Percentiles rank a stretch among this genome's conserved stretches.
phyloP scores from a whole-genome alignment of 1,140 invertebrate species.

The Philopotamus ludificatus region DNA sequence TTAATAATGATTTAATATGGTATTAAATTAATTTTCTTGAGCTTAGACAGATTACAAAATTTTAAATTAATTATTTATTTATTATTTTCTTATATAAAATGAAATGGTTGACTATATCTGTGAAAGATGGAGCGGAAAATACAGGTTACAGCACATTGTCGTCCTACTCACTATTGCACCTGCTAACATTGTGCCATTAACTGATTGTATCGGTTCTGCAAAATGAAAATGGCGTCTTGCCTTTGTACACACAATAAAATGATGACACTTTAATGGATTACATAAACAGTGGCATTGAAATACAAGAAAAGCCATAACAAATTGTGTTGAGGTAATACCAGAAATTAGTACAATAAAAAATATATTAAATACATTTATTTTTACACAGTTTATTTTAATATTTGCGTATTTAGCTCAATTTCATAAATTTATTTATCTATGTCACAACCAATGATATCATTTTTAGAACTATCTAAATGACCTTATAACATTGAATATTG shows the following conservation, averaged over 20 bases:
- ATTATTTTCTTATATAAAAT: too few species aligned
- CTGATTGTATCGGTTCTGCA: slow-evolving; percentile 27
- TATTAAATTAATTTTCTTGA: too few species aligned
- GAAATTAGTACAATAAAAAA: background rate
- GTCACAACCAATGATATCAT: too few species aligned
- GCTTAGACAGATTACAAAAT: too few species aligned
- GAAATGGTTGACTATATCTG: slow-evolving; percentile 2
- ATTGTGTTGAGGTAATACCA: too few species aligned
- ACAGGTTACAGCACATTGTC: slow-evolving; percentile 18
- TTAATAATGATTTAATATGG: too few species aligned
- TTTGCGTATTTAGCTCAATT: background rate
- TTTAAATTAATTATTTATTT: too few species aligned
- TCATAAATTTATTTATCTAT: too few species aligned
- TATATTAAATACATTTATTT: background rate
- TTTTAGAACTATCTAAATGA: too few species aligned
- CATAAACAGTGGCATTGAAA: too few species aligned
- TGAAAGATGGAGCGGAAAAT: background rate
- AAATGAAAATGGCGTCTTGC: slow-evolving; percentile 16
- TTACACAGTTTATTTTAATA: background rate
- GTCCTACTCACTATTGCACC: slow-evolving; percentile 14
- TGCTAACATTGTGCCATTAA: slow-evolving; percentile 32
- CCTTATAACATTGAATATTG: too few species aligned
- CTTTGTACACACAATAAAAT: slow-evolving; percentile 7
- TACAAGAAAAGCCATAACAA: background rate
- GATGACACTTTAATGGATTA: slow-evolving; percentile 24